These are phyloP conservation scores for Drosophila pallidifrons DNA, from an alignment of 1,140 invertebrate species.

Conservation along the genomic window DNA sequence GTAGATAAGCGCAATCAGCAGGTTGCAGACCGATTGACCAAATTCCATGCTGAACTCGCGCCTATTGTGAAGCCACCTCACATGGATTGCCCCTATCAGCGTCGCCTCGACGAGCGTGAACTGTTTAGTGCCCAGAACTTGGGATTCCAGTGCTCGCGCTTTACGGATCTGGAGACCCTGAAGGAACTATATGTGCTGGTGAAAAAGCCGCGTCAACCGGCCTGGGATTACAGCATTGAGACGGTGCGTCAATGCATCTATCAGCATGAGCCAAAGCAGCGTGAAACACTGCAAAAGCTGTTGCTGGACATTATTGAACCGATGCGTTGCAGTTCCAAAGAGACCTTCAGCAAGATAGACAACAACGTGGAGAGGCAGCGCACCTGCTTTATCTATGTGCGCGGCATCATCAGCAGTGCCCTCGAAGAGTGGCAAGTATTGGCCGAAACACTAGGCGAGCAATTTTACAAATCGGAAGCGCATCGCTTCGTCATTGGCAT, in stretches of 20 bases:
- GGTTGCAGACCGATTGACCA: conserved; percentile 26
- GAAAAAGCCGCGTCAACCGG: conserved; percentile 70
- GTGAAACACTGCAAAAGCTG: conserved; percentile 43
- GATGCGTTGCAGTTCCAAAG: conserved; percentile 31
- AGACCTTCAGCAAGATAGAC: conserved; percentile 9
- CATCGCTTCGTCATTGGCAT: not conserved
- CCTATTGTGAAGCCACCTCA: conserved; percentile 40
- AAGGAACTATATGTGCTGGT: conserved; percentile 58
- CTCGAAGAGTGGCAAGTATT: conserved; percentile 70
- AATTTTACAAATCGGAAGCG: conserved; percentile 54
- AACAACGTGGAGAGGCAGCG: conserved; percentile 44
- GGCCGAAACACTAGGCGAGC: conserved; percentile 34
- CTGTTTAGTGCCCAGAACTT: conserved; percentile 58
- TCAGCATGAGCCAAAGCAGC: conserved; percentile 22
- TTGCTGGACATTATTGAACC: conserved; percentile 37
- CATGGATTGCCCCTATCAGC: conserved; percentile 65
- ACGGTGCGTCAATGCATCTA: conserved; percentile 49
- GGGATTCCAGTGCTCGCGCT: conserved; percentile 61
- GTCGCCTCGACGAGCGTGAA: conserved; percentile 65
- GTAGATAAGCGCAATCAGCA: conserved; percentile 41
- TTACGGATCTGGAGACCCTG: conserved; percentile 64
- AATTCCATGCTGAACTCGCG: conserved; percentile 48
- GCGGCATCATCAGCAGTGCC: conserved; percentile 52
- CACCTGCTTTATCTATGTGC: conserved; percentile 62
- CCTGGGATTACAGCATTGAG: conserved; percentile 60